Evolutionary conservation across 2,797 vertebrate genomes (phyloP), one percentile per base, ranked within the genome.

Genomic region (Melanogrammus aeglefinus): DNA sequence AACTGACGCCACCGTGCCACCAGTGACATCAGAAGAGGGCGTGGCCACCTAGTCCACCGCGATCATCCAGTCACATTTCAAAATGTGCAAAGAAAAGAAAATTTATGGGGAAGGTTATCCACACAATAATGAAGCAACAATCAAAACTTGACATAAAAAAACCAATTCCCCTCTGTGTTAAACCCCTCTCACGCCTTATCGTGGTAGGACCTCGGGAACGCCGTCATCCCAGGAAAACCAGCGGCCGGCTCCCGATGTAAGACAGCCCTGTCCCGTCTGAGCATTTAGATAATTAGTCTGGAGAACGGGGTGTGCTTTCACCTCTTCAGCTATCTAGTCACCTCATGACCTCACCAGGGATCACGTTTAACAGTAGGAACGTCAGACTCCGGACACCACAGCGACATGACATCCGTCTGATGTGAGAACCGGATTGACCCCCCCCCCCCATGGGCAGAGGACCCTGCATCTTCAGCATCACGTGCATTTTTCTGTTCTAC

Each of bases 221-320:
- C 8, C 8, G 38, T 10, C 8, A 39, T 39, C 38, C 38, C 38
- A 39, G 38, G 38, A 39, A 39, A 39, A 39, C 9, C 38, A 13
- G 3, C 51, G 18, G 51, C 51, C 4, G 18, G 0, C 1, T 57
- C 4, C 1, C 6, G 0, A 74, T 86, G 90, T 91, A 91, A 92
- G 86, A 84, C 86, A 92, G 79, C 86, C 84, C 13, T 0, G 39
- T 36, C 39, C 13, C 88, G 88, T 93, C 90, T 6, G 35, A 36
- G 91, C 85, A 79, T 87, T 79, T 78, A 69, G 79, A 87, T 81
- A 77, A 84, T 85, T 84, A 82, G 84, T 81, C 81, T 79, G 57
- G 57, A 31, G 77, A 85, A 29, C n/a, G 18, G 82, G 86, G 77
- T 81, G 82, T 80, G 82, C 89, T 89, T 90, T 88, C 86, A 86